phyloP scores from a whole-genome alignment of 2,113 vertebrate species.

The Shinisaurus crocodilurus region DNA sequence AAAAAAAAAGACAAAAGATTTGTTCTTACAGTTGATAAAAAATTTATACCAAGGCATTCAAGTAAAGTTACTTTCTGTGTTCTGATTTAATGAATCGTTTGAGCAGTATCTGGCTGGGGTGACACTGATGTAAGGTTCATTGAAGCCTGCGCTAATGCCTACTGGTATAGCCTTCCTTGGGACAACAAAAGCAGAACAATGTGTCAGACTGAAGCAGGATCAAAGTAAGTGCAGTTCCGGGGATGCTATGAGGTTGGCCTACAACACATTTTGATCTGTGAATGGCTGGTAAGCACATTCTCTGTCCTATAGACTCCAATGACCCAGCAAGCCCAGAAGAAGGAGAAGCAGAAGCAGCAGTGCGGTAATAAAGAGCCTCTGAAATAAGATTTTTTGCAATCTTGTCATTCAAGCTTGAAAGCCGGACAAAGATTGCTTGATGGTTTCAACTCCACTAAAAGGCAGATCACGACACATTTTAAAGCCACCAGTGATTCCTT shows the following conservation, averaged over 20 bases:
- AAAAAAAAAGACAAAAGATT: slow-evolving; percentile 92
- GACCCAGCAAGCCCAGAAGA: slow-evolving; percentile 67
- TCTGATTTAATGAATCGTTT: slow-evolving; percentile 99
- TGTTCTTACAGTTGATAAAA: slow-evolving; percentile 95
- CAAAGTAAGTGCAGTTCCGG: slow-evolving; percentile 79
- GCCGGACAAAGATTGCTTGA: slow-evolving; percentile 55
- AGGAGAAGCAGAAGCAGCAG: slow-evolving; percentile 60
- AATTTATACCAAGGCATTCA: slow-evolving; percentile 95
- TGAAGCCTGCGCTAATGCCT: slow-evolving; percentile 93
- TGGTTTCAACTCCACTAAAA: slow-evolving; percentile 65
- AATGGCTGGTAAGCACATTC: slow-evolving; percentile 76
- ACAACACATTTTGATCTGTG: slow-evolving; percentile 71
- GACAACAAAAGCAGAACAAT: slow-evolving; percentile 84
- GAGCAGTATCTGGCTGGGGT: slow-evolving; percentile 81
- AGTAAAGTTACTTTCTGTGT: slow-evolving; percentile 99
- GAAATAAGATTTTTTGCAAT: slow-evolving; percentile 68
- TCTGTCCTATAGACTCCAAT: slow-evolving; percentile 77
- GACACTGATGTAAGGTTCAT: slow-evolving; percentile 87
- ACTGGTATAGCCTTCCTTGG: slow-evolving; percentile 78
- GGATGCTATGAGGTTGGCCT: slow-evolving; percentile 66
- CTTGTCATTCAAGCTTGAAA: slow-evolving; percentile 70
- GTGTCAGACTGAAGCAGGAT: slow-evolving; percentile 91
- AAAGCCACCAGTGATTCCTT: slow-evolving; percentile 70
- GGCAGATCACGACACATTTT: slow-evolving; percentile 35
- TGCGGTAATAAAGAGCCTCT: slow-evolving; percentile 57